Conservation (phyloP, 1,140 invertebrate genomes). For the Dolichoris vasculosae region DNA sequence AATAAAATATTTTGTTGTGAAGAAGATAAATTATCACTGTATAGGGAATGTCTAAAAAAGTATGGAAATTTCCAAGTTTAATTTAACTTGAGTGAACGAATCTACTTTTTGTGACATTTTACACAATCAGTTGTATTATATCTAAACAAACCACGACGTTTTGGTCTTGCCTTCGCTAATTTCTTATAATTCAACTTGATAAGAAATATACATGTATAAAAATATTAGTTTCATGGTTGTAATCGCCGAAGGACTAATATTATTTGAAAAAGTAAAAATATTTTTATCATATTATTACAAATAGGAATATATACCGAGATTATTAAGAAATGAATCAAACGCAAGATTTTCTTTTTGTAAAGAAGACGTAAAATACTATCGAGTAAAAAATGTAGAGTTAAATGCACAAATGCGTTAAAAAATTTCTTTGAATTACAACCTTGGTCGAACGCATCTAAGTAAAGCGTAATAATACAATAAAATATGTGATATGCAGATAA, state of each 20-base stretch:
- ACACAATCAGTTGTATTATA: slow-evolving; percentile 4
- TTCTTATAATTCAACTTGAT: slow-evolving; percentile 5
- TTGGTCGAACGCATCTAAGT: neutral
- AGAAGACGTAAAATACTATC: neutral
- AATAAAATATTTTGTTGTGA: neutral
- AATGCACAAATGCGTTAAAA: neutral
- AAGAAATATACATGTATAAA: neutral
- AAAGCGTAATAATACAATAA: neutral
- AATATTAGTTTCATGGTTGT: neutral
- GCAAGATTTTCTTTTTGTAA: neutral
- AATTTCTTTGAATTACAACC: neutral
- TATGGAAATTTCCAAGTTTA: slow-evolving; percentile 8
- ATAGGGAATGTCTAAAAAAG: neutral
- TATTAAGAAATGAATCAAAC: neutral
- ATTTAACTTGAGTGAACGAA: slow-evolving; percentile 12
- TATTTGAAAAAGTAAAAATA: neutral
- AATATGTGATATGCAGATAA: neutral
- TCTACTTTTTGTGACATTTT: slow-evolving; percentile 17
- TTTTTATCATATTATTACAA: neutral
- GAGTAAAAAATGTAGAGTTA: neutral
- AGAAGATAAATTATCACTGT: neutral
- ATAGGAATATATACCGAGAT: neutral
- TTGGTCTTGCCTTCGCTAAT: slow-evolving; percentile 13
- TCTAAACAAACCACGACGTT: neutral
- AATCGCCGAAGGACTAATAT: neutral